Evolutionary conservation across 2,113 vertebrate genomes (phyloP), one percentile per base, ranked within the genome.

Genomic region (Oxyura jamaicensis): DNA sequence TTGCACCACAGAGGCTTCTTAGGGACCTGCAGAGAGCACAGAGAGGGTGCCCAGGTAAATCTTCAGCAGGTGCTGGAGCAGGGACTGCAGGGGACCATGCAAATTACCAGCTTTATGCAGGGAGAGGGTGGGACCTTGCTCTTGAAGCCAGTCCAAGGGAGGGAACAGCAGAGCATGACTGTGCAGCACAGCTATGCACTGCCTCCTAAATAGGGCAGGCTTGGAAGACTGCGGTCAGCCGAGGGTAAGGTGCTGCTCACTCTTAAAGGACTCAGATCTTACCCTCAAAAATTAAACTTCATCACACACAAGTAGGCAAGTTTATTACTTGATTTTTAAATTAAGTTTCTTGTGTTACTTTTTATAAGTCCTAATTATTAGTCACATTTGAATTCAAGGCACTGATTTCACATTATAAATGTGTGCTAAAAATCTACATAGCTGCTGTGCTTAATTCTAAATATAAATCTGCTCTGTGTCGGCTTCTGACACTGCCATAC

Each of bases 221-320:
- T 66, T 20, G 58, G 39, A 56, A n/a, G 36, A 42, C 6, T 5
- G 26, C 0, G 0, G 29, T 56, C 69, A 68, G 66, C 13, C 0
- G 0, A 87, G 60, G 48, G 39, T 18, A 89, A 72, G 69, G 78
- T 79, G 53, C 52, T 71, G 36, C 33, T 89, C 22, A 9, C 28
- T 71, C 65, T 73, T 46, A 56, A 75, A 58, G 42, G 42, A 48
- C 39, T 46, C 36, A 4, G 13, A 58, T 19, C 68, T 44, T n/a
- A 66, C 21, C 26, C 31, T 53, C 44, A 36, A 2, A 5, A 68
- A 41, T 28, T 6, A 23, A 63, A 62, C 41, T 67, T 68, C 10
- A 11, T 23, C 13, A 14, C 41, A 67, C 13, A 56, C 20, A 10
- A 67, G 68, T 33, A 85, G 29, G 13, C 52, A 93, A 31, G 11